Conservation (phyloP, 1,140 invertebrate genomes). For the Bombus confusus region DNA sequence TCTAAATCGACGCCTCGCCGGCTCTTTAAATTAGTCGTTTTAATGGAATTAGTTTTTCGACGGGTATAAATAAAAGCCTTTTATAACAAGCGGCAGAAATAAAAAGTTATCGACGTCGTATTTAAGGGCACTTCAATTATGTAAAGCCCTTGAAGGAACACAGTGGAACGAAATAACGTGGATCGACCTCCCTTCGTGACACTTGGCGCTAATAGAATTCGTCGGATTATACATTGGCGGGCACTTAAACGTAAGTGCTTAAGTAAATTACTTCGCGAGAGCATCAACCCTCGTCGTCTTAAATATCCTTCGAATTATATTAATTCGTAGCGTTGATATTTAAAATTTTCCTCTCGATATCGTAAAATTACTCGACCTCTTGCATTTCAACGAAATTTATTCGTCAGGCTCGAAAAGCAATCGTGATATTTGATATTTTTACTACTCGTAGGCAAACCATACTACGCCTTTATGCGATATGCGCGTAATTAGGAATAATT, state of each 20-base stretch:
- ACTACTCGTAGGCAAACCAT: too few relatives aligned
- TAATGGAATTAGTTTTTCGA: background rate
- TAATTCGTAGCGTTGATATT: constrained; percentile 33
- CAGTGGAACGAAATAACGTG: constrained; percentile 30
- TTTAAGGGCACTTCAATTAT: background rate
- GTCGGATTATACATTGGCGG: constrained; percentile 64
- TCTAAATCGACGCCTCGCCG: background rate
- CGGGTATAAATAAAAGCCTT: background rate
- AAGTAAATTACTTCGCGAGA: constrained; percentile 58
- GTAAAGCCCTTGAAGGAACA: background rate
- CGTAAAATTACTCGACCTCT: constrained; percentile 25
- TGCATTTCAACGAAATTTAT: too few relatives aligned
- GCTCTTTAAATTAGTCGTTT: background rate
- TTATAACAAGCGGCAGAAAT: background rate
- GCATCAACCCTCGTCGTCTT: constrained; percentile 10
- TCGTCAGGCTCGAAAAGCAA: too few relatives aligned
- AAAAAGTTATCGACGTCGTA: constrained; percentile 17
- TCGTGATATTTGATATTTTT: too few relatives aligned
- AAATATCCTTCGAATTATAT: constrained; percentile 58
- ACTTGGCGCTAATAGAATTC: constrained; percentile 58
- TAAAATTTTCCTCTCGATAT: constrained; percentile 23
- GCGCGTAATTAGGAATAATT: too few relatives aligned
- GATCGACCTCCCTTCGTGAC: background rate
- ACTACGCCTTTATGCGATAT: too few relatives aligned
- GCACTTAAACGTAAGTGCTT: constrained; percentile 66